phyloP scores from a whole-genome alignment of 2,797 vertebrate species.

The Pogonophryne albipinna region DNA sequence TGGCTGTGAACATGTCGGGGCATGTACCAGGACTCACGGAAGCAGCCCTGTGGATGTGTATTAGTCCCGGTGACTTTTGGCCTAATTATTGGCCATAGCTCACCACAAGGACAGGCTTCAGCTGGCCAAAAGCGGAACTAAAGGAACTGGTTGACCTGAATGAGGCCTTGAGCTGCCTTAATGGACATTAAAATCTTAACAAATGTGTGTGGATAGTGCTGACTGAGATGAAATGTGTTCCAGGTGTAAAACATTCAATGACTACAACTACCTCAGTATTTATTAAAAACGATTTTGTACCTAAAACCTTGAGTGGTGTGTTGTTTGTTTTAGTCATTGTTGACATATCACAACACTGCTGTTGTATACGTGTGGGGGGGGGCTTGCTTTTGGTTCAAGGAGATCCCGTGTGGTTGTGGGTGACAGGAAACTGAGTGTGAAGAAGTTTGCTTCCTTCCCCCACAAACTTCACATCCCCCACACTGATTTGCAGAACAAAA shows the following conservation, averaged over 20 bases:
- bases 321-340: neutral
- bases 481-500: conserved; percentile 71
- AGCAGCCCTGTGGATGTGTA: conserved; percentile 1
- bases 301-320: conserved; percentile 20
- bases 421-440: conserved; percentile 61
- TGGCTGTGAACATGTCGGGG: neutral
- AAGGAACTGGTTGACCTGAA: neutral
- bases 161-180: neutral
- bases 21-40: conserved; percentile 9
- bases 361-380: too few species aligned
- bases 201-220: conserved; percentile 11
- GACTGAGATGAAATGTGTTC: conserved; percentile 23
- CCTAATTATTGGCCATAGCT: conserved; percentile 20
- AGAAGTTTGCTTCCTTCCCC: conserved; percentile 51
- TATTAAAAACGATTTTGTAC: conserved; percentile 73
- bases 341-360: too few species aligned
- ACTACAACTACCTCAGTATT: conserved; percentile 79
- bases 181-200: conserved; percentile 17
- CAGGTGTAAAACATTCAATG: conserved; percentile 50
- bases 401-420: neutral
- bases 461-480: conserved; percentile 47
- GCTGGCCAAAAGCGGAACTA: conserved; percentile 12
- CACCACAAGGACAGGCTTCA: neutral
- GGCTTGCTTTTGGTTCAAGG: neutral
- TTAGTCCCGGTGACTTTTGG: conserved; percentile 32